Conservation (phyloP, 2,113 vertebrate genomes). For the Paratilapia polleni region DNA sequence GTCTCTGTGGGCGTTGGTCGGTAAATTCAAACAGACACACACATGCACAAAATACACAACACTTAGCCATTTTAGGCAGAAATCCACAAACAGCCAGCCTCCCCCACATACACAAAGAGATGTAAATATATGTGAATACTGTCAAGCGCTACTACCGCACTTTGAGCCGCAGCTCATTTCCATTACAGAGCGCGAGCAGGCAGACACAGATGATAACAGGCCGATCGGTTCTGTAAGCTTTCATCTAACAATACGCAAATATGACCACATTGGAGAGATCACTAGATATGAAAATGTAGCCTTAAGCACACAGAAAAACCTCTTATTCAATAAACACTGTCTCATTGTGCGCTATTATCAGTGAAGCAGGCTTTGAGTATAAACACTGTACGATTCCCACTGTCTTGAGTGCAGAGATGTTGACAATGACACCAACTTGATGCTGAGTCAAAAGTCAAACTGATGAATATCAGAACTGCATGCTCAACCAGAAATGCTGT, state of each 20-base stretch:
- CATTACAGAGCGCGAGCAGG: conserved; percentile 27
- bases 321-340: conserved; percentile 30
- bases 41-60: background rate
- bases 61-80: background rate
- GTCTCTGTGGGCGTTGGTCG: conserved; percentile 20
- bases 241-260: conserved; percentile 43
- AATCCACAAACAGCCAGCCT: background rate
- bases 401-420: background rate
- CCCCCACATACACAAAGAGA: conserved; percentile 17
- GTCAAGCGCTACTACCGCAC: conserved; percentile 24
- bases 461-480: background rate
- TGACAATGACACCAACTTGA: background rate
- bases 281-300: conserved; percentile 42
- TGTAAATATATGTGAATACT: conserved; percentile 4
- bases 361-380: background rate
- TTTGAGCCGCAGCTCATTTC: conserved; percentile 54
- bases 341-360: background rate
- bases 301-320: conserved; percentile 26
- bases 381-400: background rate
- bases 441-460: background rate
- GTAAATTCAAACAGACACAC: background rate
- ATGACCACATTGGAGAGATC: conserved; percentile 21
- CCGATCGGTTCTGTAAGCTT: conserved; percentile 17
- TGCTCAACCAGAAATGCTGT: background rate
- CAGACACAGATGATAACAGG: conserved; percentile 48